Conservation (phyloP, 2,888 invertebrate species). For the Tipula vernalis region DNA sequence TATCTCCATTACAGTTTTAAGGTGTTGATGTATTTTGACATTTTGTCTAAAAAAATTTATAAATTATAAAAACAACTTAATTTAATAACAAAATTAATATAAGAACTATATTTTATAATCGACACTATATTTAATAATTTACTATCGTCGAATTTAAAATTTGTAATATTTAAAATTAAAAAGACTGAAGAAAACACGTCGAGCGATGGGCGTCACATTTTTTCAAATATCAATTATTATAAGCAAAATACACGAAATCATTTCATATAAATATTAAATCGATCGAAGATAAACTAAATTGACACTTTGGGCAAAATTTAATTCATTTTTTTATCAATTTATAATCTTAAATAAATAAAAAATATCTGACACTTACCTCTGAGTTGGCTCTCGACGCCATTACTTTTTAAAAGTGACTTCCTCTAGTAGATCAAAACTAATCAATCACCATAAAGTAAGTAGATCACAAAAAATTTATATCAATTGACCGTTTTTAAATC, state of each 20-base stretch:
- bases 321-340: neutral
- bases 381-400: constrained; percentile 10
- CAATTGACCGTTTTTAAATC: too few species aligned
- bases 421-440: too few species aligned
- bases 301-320: neutral
- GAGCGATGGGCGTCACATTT: neutral
- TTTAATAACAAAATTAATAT: neutral
- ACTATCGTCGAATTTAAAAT: neutral
- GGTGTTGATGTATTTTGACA: neutral
- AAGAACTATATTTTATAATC: neutral
- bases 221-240: neutral
- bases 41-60: neutral
- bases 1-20: neutral
- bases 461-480: too few species aligned
- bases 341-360: neutral
- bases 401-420: too few species aligned
- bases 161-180: neutral
- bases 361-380: constrained; percentile 5
- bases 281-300: neutral
- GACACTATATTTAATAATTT: neutral
- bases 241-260: neutral
- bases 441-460: too few species aligned
- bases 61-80: neutral
- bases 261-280: neutral
- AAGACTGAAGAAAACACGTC: neutral